A percentile compares a stretch with the other conserved stretches of the same genome.
Conservation (phyloP, 2,888 invertebrate species). For the Scaptomyza parva region DNA sequence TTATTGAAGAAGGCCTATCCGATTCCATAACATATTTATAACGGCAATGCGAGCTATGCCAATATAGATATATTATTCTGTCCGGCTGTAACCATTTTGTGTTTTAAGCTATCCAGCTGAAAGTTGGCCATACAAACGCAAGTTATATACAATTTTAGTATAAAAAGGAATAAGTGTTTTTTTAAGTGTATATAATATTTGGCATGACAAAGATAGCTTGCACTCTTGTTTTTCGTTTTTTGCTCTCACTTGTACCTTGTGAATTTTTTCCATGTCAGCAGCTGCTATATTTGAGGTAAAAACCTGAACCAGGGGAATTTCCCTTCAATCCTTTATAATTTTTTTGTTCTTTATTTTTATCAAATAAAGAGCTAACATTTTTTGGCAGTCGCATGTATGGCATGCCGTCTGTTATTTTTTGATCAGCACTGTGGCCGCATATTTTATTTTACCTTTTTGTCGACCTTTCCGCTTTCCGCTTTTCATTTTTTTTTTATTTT, state of each 20-base stretch:
- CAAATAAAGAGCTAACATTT: slow-evolving; percentile 52
- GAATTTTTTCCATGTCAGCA: slow-evolving; percentile 59
- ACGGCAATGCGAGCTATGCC: too few relatives aligned
- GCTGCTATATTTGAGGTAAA: slow-evolving; percentile 45
- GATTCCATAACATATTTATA: too few relatives aligned
- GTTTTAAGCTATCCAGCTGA: too few relatives aligned
- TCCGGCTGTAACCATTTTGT: too few relatives aligned
- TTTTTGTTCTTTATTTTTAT: slow-evolving; percentile 22
- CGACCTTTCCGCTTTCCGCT: slow-evolving; percentile 30
- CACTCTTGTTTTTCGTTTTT: background rate
- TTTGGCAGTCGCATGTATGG: slow-evolving; percentile 53
- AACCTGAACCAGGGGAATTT: background rate
- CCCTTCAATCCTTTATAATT: slow-evolving; percentile 2
- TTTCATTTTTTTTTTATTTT: background rate
- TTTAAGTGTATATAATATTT: too few relatives aligned
- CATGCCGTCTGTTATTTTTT: slow-evolving; percentile 75
- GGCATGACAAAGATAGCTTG: too few relatives aligned
- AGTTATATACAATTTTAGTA: too few relatives aligned
- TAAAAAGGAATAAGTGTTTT: too few relatives aligned
- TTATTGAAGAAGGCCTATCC: too few relatives aligned
- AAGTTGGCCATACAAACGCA: too few relatives aligned
- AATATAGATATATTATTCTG: too few relatives aligned
- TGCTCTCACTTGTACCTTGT: slow-evolving; percentile 2
- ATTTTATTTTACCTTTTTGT: slow-evolving; percentile 35
- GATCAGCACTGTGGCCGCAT: slow-evolving; percentile 48